A percentile compares a stretch with the other conserved stretches of the same genome.
These are phyloP conservation scores for Todus mexicanus DNA, from an alignment of 2,797 vertebrate genomes.

Conservation along the genomic window DNA sequence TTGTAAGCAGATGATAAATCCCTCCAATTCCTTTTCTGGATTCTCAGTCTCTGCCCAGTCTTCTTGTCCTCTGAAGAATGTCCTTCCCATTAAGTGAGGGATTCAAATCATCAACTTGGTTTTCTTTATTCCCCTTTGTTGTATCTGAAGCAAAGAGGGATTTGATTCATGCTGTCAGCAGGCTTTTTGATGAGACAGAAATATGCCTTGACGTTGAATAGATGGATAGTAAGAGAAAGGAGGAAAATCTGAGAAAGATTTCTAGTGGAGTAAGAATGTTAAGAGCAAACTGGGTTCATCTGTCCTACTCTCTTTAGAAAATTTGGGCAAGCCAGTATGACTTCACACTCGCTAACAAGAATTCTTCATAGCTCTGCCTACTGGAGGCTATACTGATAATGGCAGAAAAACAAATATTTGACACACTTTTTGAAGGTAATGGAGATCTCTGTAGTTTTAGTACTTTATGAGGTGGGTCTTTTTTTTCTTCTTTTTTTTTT, in stretches of 20 bases:
- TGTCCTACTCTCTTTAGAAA: background rate
- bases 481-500: background rate
- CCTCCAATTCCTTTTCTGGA: background rate
- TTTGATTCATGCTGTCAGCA: background rate
- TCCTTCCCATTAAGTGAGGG: background rate
- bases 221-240: background rate
- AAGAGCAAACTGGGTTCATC: background rate
- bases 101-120: background rate
- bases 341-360: background rate
- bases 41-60: background rate
- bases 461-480: background rate
- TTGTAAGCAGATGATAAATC: background rate
- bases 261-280: background rate
- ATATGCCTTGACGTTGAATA: background rate
- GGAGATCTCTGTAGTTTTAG: background rate
- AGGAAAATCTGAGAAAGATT: background rate
- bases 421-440: background rate
- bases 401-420: background rate
- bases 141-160: background rate
- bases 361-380: background rate
- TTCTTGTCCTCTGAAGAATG: background rate
- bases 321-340: background rate
- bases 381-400: background rate
- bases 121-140: background rate
- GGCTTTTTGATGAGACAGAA: background rate